Evolutionary conservation across 2,797 vertebrate genomes (phyloP).

Genomic region (Pygocentrus nattereri): DNA sequence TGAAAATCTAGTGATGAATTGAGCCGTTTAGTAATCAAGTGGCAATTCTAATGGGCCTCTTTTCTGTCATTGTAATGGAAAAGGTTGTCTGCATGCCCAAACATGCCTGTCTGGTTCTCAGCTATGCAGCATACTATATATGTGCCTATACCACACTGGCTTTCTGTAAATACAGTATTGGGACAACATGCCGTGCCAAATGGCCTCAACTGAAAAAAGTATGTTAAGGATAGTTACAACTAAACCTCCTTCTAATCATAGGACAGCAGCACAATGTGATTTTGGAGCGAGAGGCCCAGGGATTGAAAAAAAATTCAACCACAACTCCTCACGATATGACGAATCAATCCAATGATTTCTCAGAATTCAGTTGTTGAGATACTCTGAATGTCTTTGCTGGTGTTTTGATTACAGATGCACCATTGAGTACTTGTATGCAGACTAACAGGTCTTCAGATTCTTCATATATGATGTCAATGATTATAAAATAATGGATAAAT

Average conservation of each 20-base stretch:
- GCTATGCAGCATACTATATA: constrained; percentile 12
- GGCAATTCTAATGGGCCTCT: not conserved
- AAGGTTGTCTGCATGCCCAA: not conserved
- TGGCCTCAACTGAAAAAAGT: not conserved
- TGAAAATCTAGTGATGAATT: not conserved
- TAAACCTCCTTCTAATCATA: not conserved
- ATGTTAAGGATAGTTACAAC: not conserved
- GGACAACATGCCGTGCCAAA: not conserved
- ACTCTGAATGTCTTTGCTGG: too few species aligned
- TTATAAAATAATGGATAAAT: too few species aligned
- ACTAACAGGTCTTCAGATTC: too few species aligned
- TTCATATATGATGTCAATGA: too few species aligned
- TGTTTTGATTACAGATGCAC: too few species aligned
- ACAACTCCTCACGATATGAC: not conserved
- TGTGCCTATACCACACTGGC: constrained; percentile 4
- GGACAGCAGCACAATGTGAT: not conserved
- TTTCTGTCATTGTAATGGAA: not conserved
- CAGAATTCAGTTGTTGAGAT: too few species aligned
- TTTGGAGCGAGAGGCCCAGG: not conserved
- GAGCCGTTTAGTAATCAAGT: not conserved
- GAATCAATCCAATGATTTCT: not conserved
- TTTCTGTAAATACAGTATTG: constrained; percentile 17
- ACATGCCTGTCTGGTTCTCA: not conserved
- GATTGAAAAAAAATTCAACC: not conserved
- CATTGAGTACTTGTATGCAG: too few species aligned